Evolutionary conservation across 64 coral and sea anemone species (phyloP), one percentile per base, ranked within the genome.

Genomic region (Stichodactyla mertensii): DNA sequence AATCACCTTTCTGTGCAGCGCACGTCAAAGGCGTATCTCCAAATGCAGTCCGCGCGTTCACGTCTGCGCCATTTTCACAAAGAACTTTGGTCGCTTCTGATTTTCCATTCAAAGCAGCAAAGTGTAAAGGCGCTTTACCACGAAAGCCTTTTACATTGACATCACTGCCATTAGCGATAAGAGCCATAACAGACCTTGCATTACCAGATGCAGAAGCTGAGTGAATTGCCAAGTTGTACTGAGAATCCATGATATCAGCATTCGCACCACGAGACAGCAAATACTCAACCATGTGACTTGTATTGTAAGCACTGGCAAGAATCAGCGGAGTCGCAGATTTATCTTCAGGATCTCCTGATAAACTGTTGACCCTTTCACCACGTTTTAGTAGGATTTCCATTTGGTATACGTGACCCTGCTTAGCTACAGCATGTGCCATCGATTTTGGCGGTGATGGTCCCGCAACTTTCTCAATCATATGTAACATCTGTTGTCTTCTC

Each of bases 1-100:
- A 71, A 82, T 95, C 59, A 0, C 89, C 89, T 78, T 86, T 91
- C 61, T 88, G 74, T 6, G 78, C 87, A 11, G 93, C 93, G 20
- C 90, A 77, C 23, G 87, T 89, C 18, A 95, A 54, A 59, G 89
- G 86, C 14, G 89, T 95, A 79, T 88, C 87, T 20, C 93, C 93
- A 81, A 81, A 81, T 28, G 53, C 78, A 2, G 78, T 81, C 16
- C 78, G 78, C 6, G 78, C 36, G 54, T 87, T 87, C 11, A 87
- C 85, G 6, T 87, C 64, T 11, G 64, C 51, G 51, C 64, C 54
- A 77, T 55, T 53, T 64, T 87, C 85, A 11, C 64, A 71, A 54
- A 77, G 85, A 55, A 87, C 24, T 55, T 53, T 87, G 4, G 69
- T 87, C 20, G 54, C 64, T 10, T 87, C 85, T 55, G n/a, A 16